Evolutionary conservation across 2,113 vertebrate species (phyloP).

Genomic region (Panthera tigris): DNA sequence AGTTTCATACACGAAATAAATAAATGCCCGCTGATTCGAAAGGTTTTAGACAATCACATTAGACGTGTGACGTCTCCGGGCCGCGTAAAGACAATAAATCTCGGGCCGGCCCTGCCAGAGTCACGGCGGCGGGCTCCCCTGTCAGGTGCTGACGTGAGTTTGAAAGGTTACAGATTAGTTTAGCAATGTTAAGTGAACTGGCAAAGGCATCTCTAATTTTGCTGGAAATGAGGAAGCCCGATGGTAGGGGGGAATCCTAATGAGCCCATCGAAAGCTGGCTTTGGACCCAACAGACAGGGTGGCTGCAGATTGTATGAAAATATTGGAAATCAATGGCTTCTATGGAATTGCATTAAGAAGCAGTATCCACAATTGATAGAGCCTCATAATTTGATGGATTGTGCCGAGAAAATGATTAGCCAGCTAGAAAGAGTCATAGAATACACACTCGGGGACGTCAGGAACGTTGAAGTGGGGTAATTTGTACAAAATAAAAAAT

Average conservation of each 20-base stretch:
- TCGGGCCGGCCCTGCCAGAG: constrained; percentile 79
- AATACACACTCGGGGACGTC: constrained; percentile 87
- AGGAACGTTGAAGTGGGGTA: constrained; percentile 93
- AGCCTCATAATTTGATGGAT: constrained; percentile 99
- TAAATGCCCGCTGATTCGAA: constrained; percentile 81
- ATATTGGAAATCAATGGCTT: constrained; percentile 99
- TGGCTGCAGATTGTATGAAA: constrained; percentile 97
- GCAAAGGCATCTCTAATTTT: constrained; percentile 95
- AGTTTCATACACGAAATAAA: constrained; percentile 80
- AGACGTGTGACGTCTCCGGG: constrained; percentile 72
- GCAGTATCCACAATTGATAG: constrained; percentile 99
- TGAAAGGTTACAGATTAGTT: constrained; percentile 90
- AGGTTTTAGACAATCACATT: constrained; percentile 78
- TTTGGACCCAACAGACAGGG: constrained; percentile 96
- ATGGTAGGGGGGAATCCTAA: constrained; percentile 97
- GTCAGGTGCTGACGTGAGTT: constrained; percentile 86
- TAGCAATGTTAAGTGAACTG: constrained; percentile 92
- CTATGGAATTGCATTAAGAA: constrained; percentile 99
- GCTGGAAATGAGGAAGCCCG: constrained; percentile 94
- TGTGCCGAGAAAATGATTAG: constrained; percentile 99
- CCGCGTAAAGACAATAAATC: constrained; percentile 83
- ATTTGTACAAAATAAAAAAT: constrained; percentile 95
- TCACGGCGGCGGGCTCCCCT: constrained; percentile 82
- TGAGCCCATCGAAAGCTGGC: constrained; percentile 96
- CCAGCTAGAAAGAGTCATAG: constrained; percentile 91